Evolutionary conservation across 2,888 invertebrate genomes (phyloP).

Genomic region (Caenorhabditis doughertyi): DNA sequence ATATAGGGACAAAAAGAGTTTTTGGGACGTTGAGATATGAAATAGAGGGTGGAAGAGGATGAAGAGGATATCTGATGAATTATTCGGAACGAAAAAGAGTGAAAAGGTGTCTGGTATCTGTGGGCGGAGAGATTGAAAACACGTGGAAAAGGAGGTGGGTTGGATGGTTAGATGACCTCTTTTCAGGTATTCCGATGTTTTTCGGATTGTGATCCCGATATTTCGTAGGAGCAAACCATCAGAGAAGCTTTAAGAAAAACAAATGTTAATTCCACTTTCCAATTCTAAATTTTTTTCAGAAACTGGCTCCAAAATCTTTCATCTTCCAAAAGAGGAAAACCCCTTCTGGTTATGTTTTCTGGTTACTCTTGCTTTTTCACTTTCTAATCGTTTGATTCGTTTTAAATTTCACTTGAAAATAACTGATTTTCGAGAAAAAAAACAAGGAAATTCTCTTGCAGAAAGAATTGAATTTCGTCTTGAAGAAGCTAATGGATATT

Average conservation of each 20-base stretch:
- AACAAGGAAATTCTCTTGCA: not conserved
- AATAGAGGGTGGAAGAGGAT: slow-evolving; percentile 17
- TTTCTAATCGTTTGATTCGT: not conserved
- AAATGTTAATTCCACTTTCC: no score
- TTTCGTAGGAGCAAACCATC: no score
- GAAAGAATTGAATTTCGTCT: slow-evolving; percentile 6
- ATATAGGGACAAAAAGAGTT: slow-evolving; percentile 11
- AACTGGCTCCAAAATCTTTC: no score
- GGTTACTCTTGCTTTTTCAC: not conserved
- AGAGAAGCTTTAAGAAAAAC: no score
- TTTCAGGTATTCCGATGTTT: no score
- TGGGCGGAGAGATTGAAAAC: slow-evolving; percentile 7
- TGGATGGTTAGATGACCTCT: no score
- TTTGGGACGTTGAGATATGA: slow-evolving; percentile 21
- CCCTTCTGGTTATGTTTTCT: not conserved
- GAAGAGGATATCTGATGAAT: slow-evolving; percentile 32
- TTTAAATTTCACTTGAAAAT: slow-evolving; percentile 21
- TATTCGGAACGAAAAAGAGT: slow-evolving; percentile 47
- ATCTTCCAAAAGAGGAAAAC: not conserved
- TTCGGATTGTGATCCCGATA: no score
- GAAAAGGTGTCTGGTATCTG: slow-evolving; percentile 59
- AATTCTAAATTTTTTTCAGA: no score
- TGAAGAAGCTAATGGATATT: not conserved
- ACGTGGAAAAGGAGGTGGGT: not conserved
- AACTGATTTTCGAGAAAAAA: not conserved